Conservation (phyloP, 2,113 vertebrate species). For the Pollimyrus isidori region DNA sequence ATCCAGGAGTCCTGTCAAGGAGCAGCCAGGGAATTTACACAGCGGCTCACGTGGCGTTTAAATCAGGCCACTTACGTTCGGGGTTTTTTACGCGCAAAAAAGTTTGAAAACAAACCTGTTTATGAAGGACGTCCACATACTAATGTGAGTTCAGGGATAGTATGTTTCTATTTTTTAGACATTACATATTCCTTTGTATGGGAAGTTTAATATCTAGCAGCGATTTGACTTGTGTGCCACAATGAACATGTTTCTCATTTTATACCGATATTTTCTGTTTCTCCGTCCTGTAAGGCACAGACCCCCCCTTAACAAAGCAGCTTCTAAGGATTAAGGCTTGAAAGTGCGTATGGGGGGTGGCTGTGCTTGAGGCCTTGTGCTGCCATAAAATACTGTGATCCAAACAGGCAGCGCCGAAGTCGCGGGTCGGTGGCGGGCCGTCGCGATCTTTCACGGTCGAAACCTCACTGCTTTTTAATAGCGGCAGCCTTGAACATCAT, state of each 20-base stretch:
- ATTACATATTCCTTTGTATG: neutral
- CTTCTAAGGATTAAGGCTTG: neutral
- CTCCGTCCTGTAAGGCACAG: neutral
- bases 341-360: neutral
- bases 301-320: neutral
- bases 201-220: neutral
- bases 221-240: neutral
- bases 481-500: neutral
- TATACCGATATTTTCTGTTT: neutral
- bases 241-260: neutral
- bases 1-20: constrained; percentile 1
- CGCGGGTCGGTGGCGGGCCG: neutral
- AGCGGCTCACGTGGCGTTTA: neutral
- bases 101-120: constrained; percentile 2
- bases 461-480: neutral
- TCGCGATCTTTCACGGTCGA: neutral
- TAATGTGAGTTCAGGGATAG: neutral
- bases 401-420: neutral
- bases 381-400: neutral
- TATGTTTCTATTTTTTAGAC: neutral
- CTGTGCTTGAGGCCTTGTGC: neutral
- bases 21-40: neutral
- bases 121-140: neutral
- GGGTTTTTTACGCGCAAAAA: neutral
- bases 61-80: neutral